These are phyloP conservation scores for Solen grandis DNA, from an alignment of 1,140 invertebrate genomes.

Conservation along the genomic window DNA sequence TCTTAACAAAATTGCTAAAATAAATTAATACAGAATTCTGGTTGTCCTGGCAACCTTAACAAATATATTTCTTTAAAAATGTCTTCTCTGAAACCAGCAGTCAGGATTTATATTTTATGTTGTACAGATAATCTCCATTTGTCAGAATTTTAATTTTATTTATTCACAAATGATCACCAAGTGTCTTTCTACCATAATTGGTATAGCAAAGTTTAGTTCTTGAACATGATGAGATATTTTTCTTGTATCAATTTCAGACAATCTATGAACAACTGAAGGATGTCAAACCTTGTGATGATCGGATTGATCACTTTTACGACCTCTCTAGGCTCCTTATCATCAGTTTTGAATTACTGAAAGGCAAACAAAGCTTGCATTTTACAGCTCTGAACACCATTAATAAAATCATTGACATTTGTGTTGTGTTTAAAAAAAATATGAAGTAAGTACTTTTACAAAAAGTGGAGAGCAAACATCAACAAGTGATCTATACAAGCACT, in stretches of 20 bases:
- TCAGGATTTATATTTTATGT: too few species aligned
- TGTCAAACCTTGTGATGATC: slow-evolving; percentile 57
- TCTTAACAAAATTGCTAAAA: too few species aligned
- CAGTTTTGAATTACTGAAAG: slow-evolving; percentile 82
- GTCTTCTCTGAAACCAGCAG: too few species aligned
- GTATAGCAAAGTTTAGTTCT: too few species aligned
- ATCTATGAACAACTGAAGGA: slow-evolving; percentile 74
- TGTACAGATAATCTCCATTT: too few species aligned
- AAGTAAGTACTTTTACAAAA: slow-evolving; percentile 59
- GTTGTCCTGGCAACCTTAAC: not conserved
- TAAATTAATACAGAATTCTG: too few species aligned
- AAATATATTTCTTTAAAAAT: slow-evolving; percentile 3
- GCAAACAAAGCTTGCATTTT: slow-evolving; percentile 84
- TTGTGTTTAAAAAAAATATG: slow-evolving; percentile 75
- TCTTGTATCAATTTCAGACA: slow-evolving; percentile 77
- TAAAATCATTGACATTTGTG: slow-evolving; percentile 84
- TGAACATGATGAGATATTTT: too few species aligned
- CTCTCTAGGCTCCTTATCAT: slow-evolving; percentile 82
- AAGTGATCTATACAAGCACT: slow-evolving; percentile 3
- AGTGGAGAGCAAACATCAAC: slow-evolving; percentile 55
- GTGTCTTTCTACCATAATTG: too few species aligned
- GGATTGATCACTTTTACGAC: slow-evolving; percentile 76
- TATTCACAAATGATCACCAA: too few species aligned
- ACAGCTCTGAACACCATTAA: slow-evolving; percentile 84
- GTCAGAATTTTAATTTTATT: too few species aligned